These are phyloP conservation scores for Dipodomys spectabilis DNA, from an alignment of 2,113 vertebrate species.

Conservation along the genomic window DNA sequence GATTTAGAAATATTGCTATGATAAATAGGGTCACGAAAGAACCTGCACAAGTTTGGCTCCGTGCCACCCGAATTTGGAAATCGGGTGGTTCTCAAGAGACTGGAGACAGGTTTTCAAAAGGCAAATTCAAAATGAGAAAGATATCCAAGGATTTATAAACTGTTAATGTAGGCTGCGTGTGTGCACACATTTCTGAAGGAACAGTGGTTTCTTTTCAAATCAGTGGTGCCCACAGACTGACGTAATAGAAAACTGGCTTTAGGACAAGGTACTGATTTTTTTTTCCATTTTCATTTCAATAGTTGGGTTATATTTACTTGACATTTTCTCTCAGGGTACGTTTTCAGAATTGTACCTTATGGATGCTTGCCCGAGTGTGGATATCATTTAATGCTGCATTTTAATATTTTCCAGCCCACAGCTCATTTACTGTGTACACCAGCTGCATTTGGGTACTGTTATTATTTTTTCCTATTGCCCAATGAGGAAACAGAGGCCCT, in stretches of 20 bases:
- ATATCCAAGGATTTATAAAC: neutral
- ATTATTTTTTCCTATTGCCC: neutral
- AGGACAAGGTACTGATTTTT: neutral
- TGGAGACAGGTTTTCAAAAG: slow-evolving; percentile 22
- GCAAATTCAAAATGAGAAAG: neutral
- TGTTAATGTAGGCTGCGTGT: neutral
- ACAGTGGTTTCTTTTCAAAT: neutral
- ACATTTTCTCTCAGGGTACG: neutral
- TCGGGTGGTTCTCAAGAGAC: neutral
- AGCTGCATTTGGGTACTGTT: neutral
- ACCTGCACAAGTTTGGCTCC: neutral
- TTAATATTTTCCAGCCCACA: neutral
- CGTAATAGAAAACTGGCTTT: neutral
- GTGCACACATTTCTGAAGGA: neutral
- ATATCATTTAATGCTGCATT: neutral
- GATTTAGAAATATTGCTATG: too few relatives aligned
- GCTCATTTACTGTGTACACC: neutral
- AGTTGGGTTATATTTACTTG: neutral
- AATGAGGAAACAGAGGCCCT: slow-evolving; percentile 14
- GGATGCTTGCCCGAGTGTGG: neutral
- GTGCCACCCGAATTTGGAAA: neutral
- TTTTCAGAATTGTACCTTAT: neutral
- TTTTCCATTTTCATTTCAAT: slow-evolving; percentile 30
- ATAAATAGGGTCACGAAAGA: neutral
- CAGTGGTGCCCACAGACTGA: neutral